A percentile compares a stretch with the other conserved stretches of the same genome.
These are phyloP conservation scores for Melieria picta DNA, from an alignment of 2,888 invertebrate genomes.

Conservation along the genomic window DNA sequence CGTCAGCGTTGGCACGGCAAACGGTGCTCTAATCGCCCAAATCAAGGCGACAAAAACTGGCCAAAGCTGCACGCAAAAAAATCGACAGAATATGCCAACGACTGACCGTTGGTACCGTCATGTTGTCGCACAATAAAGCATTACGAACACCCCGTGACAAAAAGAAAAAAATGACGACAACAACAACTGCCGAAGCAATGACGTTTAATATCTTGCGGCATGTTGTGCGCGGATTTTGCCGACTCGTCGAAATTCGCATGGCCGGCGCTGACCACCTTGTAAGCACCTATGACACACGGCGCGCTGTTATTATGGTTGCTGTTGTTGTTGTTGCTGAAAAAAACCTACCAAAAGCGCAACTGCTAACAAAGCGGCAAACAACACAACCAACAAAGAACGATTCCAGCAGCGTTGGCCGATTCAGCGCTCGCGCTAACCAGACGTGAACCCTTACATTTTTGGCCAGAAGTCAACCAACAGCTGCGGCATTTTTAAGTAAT, in stretches of 20 bases:
- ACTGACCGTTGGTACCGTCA: not conserved
- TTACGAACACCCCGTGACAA: conserved; percentile 40
- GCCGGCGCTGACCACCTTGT: too few relatives aligned
- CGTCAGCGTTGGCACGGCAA: too few relatives aligned
- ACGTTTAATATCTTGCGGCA: conserved; percentile 47
- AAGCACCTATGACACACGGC: not conserved
- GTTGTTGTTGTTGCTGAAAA: not conserved
- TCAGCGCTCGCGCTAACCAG: not conserved
- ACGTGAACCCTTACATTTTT: conserved; percentile 44
- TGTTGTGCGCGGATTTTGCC: conserved; percentile 39
- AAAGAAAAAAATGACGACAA: conserved; percentile 12
- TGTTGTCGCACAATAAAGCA: conserved; percentile 47
- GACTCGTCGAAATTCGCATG: conserved; percentile 20
- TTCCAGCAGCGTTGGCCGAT: not conserved
- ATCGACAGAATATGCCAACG: not conserved
- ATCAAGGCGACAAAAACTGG: conserved; percentile 35
- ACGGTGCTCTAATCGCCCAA: conserved; percentile 7
- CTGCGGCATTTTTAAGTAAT: conserved; percentile 64
- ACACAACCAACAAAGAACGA: not conserved
- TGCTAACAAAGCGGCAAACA: conserved; percentile 9
- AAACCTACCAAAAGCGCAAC: not conserved
- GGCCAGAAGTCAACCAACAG: conserved; percentile 65
- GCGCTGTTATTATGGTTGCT: too few relatives aligned
- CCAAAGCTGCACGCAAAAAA: not conserved
- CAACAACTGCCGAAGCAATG: conserved; percentile 15